Conservation (phyloP, 2,113 vertebrate species). For the Caracal caracal region DNA sequence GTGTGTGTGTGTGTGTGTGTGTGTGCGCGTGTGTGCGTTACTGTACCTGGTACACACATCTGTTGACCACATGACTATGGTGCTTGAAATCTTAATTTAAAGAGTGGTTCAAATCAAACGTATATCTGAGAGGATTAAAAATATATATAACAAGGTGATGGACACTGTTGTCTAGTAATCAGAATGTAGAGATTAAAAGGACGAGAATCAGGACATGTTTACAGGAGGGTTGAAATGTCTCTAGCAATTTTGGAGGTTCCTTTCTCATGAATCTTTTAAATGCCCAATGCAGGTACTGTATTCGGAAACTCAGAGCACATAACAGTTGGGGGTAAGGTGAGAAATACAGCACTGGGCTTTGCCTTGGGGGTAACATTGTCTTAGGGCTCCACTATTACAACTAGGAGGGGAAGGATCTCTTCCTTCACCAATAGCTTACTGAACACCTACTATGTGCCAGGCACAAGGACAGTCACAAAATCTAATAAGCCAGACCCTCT, state of each 20-base stretch:
- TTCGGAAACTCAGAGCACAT: conserved; percentile 22
- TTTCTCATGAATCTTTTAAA: conserved; percentile 63
- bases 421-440: background rate
- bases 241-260: conserved; percentile 57
- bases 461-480: background rate
- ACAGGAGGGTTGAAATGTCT: conserved; percentile 53
- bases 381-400: background rate
- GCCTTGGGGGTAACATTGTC: background rate
- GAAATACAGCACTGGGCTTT: background rate
- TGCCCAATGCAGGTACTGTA: background rate
- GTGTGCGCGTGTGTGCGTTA: background rate
- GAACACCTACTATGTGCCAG: background rate
- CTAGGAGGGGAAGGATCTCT: background rate
- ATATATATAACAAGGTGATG: conserved; percentile 29
- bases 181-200: conserved; percentile 50
- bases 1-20: background rate
- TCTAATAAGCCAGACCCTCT: background rate
- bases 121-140: conserved; percentile 35
- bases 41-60: conserved; percentile 65
- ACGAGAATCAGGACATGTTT: background rate
- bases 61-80: conserved; percentile 55
- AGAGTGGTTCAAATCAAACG: conserved; percentile 66
- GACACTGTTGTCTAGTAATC: conserved; percentile 11
- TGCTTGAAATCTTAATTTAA: conserved; percentile 69
- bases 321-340: background rate